Percentiles rank a stretch among this genome's conserved stretches.
These are phyloP conservation scores for Dichetophora obliterata DNA, from an alignment of 2,888 invertebrate genomes.

Conservation along the genomic window DNA sequence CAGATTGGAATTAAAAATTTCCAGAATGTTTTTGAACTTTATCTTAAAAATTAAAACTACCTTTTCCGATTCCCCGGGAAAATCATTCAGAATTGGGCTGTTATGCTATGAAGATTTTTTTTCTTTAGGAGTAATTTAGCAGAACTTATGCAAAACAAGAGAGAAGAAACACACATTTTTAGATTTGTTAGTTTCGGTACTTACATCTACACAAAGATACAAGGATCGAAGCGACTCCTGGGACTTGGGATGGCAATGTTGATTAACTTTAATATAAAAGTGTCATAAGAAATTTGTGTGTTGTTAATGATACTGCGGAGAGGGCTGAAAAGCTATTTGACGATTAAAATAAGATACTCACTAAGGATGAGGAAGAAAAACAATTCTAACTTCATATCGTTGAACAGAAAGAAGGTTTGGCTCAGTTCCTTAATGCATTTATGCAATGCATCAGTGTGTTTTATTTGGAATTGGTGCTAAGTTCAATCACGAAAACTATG, in stretches of 20 bases:
- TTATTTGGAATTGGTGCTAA: no score
- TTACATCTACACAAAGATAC: slow-evolving; percentile 27
- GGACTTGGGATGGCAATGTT: slow-evolving; percentile 23
- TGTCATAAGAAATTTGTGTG: not conserved
- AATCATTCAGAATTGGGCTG: no score
- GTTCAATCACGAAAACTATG: no score
- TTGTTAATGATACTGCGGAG: slow-evolving; percentile 6
- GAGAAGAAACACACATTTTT: slow-evolving; percentile 4
- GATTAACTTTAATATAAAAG: slow-evolving; percentile 19
- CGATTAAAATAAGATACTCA: slow-evolving; percentile 13
- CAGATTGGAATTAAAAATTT: no score
- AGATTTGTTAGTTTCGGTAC: slow-evolving; percentile 26
- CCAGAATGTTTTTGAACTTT: no score
- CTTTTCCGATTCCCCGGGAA: no score
- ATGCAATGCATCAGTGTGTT: no score
- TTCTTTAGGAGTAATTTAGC: slow-evolving; percentile 11
- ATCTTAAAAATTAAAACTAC: no score
- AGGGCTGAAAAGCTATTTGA: not conserved
- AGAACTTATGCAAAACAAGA: slow-evolving; percentile 16
- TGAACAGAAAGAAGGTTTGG: not conserved
- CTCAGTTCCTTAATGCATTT: no score
- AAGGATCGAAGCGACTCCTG: slow-evolving; percentile 29
- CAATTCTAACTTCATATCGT: slow-evolving; percentile 14
- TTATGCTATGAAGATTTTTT: slow-evolving; percentile 29
- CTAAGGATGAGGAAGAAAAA: slow-evolving; percentile 23